These are phyloP conservation scores for Chiloscyllium plagiosum DNA, from an alignment of 2,113 vertebrate genomes.

Conservation along the genomic window DNA sequence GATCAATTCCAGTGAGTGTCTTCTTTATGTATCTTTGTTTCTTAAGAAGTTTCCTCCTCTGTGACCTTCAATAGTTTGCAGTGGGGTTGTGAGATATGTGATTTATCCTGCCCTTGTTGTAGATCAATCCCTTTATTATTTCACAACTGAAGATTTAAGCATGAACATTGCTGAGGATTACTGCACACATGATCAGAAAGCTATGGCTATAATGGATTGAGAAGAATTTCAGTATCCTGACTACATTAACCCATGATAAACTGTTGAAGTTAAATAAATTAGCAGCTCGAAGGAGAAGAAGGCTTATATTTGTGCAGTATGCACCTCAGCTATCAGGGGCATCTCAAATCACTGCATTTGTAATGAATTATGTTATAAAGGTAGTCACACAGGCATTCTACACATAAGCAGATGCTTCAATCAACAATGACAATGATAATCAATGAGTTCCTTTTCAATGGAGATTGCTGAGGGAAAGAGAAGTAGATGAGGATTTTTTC, in stretches of 20 bases:
- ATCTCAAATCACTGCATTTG: too few species aligned
- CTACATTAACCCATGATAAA: background rate
- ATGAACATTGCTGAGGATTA: background rate
- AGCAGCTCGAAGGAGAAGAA: too few species aligned
- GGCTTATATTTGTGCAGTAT: too few species aligned
- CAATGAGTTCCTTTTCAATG: background rate
- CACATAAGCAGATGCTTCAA: background rate
- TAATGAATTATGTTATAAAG: too few species aligned
- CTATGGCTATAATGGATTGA: background rate
- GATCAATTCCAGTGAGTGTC: too few species aligned
- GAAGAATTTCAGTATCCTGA: background rate
- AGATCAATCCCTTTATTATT: background rate
- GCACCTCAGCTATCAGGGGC: too few species aligned
- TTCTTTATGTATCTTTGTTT: background rate
- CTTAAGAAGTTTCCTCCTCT: background rate
- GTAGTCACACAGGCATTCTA: background rate
- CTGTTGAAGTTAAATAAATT: background rate
- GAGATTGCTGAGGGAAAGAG: background rate
- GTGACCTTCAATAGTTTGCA: slow-evolving; percentile 3
- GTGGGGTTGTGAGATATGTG: background rate
- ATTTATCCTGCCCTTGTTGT: background rate
- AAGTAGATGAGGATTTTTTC: background rate
- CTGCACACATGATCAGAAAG: background rate
- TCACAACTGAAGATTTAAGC: background rate
- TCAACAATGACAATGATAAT: background rate